Evolutionary conservation across 2,113 vertebrate species (phyloP).

Genomic region (Cyprinus carpio): DNA sequence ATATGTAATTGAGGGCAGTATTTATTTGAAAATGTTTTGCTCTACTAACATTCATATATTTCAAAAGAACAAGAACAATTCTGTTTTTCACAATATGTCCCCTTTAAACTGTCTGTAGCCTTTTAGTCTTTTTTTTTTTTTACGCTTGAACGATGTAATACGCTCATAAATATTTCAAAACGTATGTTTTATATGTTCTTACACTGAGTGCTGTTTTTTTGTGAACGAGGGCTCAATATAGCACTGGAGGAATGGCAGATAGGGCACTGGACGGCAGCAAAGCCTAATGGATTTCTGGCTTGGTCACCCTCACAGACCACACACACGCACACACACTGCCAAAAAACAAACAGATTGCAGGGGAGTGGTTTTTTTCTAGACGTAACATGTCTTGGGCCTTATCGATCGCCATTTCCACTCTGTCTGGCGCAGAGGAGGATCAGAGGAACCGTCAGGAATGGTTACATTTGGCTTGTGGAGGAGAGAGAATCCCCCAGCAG

Average conservation of each 20-base stretch:
- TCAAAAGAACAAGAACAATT: background rate
- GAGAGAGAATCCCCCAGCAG: slow-evolving; percentile 14
- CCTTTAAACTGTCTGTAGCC: background rate
- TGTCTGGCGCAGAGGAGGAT: slow-evolving; percentile 2
- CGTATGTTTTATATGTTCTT: slow-evolving; percentile 1
- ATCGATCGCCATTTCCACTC: slow-evolving; percentile 30
- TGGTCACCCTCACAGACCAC: slow-evolving; percentile 22
- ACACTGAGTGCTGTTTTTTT: background rate
- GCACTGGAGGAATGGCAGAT: slow-evolving; percentile 8
- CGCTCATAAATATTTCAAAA: slow-evolving; percentile 11
- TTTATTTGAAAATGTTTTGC: too few relatives aligned
- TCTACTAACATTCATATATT: background rate
- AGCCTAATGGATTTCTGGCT: slow-evolving; percentile 46
- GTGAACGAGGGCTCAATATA: background rate
- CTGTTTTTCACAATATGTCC: background rate
- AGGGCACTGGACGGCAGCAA: slow-evolving; percentile 16
- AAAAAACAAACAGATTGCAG: slow-evolving; percentile 28
- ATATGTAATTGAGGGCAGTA: too few relatives aligned
- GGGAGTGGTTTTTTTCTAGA: slow-evolving; percentile 11
- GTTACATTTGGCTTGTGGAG: slow-evolving; percentile 14
- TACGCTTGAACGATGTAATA: background rate
- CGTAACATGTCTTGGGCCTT: slow-evolving; percentile 15
- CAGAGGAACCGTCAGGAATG: background rate
- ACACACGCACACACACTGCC: slow-evolving; percentile 13
- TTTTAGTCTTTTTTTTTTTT: background rate